These are phyloP conservation scores for Gerris lacustris DNA, from an alignment of 2,888 invertebrate genomes.

Conservation along the genomic window DNA sequence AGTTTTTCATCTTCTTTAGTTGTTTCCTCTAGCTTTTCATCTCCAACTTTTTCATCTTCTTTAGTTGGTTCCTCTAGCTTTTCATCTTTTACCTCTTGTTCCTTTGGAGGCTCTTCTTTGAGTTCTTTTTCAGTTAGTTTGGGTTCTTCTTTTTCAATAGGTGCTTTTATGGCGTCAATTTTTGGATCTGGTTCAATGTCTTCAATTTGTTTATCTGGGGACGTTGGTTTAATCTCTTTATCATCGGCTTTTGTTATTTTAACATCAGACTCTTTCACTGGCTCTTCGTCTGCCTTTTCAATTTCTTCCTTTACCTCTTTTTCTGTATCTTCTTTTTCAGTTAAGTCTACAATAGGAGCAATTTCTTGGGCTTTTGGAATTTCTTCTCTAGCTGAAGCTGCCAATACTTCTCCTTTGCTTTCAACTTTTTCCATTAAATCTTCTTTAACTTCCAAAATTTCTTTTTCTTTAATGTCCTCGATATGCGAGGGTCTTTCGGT, in stretches of 20 bases:
- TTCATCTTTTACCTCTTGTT: not conserved
- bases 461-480: too few species aligned
- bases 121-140: too few species aligned
- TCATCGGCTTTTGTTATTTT: conserved; percentile 6
- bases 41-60: not conserved
- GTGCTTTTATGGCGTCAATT: too few species aligned
- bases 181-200: too few species aligned
- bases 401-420: not conserved
- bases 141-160: too few species aligned
- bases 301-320: conserved; percentile 14
- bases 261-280: too few species aligned
- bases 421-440: not conserved
- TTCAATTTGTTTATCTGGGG: too few species aligned
- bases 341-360: conserved; percentile 30
- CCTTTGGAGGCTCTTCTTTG: conserved; percentile 11
- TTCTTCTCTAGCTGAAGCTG: conserved; percentile 27
- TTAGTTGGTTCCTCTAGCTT: conserved; percentile 11
- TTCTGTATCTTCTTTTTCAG: conserved; percentile 21
- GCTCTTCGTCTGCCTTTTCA: conserved; percentile 5
- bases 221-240: not conserved
- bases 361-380: conserved; percentile 44
- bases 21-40: not conserved
- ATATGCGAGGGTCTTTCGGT: too few species aligned
- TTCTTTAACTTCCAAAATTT: not conserved
- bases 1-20: conserved; percentile 11